Percentiles rank a stretch among this genome's conserved stretches.
These are phyloP conservation scores for Hydractinia symbiolongicarpus DNA, from an alignment of 30 jellyfish, hydroid and myxozoan species.

Conservation along the genomic window DNA sequence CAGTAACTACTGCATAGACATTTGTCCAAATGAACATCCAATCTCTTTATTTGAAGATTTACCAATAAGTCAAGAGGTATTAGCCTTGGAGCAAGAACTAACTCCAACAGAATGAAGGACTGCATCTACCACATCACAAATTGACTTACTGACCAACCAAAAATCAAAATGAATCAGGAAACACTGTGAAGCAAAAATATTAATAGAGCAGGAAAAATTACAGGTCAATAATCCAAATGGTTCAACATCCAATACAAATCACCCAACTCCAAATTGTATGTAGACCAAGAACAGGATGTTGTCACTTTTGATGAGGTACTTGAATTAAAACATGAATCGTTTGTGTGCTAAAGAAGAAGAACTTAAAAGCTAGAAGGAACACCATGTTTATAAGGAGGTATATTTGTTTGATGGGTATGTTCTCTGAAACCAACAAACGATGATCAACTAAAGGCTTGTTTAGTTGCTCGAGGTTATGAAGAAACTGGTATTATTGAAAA, in stretches of 20 bases:
- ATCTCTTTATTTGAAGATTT: no score
- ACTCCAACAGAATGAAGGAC: no score
- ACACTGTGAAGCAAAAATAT: not conserved
- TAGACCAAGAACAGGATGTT: not conserved
- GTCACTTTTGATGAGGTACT: not conserved
- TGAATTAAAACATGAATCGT: not conserved
- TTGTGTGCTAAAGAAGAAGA: not conserved
- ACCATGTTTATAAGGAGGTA: constrained; percentile 21
- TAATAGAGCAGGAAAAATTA: constrained; percentile 5
- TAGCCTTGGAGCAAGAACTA: constrained; percentile 3
- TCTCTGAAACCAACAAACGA: constrained; percentile 9
- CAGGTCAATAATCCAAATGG: constrained; percentile 19
- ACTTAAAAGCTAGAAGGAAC: not conserved
- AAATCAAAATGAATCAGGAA: no score
- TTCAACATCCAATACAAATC: no score
- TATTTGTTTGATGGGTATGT: constrained; percentile 26
- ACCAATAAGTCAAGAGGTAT: constrained; percentile 4
- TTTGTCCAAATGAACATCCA: not conserved
- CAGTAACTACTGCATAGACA: constrained; percentile 8
- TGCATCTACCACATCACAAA: no score
- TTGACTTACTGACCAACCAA: no score
- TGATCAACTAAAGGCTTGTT: constrained; percentile 7
- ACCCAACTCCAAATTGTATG: not conserved
- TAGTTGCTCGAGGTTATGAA: constrained; percentile 37
- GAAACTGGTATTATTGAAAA: not conserved